A percentile compares a stretch with the other conserved stretches of the same genome.
Evolutionary conservation across 2,797 vertebrate species (phyloP).

Genomic region (Argya squamiceps): DNA sequence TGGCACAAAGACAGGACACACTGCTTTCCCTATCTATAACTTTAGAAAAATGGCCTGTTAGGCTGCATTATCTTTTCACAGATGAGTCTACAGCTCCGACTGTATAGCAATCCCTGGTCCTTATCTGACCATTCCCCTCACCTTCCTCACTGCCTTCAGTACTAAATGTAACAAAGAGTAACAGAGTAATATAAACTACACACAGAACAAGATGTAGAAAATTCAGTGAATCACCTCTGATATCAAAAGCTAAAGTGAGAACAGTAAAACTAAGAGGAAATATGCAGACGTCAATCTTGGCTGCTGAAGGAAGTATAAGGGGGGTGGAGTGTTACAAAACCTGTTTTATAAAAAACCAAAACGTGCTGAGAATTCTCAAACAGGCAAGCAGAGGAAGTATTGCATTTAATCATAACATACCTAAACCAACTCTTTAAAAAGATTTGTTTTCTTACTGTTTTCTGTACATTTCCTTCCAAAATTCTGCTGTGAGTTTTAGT

Average conservation of each 20-base stretch:
- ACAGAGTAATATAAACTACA: background rate
- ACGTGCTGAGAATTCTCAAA: background rate
- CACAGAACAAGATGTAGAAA: background rate
- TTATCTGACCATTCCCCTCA: background rate
- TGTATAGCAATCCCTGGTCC: background rate
- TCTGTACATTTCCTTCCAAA: background rate
- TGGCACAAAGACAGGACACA: background rate
- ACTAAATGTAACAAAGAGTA: background rate
- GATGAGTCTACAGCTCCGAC: background rate
- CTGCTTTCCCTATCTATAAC: background rate
- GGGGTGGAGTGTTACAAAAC: background rate
- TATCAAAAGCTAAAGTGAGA: background rate
- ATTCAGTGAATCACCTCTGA: background rate
- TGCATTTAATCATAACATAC: background rate
- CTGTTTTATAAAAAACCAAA: background rate
- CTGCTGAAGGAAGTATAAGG: background rate
- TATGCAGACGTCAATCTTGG: background rate
- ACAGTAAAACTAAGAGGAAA: background rate
- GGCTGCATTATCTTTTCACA: background rate
- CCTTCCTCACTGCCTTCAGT: background rate
- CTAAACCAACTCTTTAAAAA: background rate
- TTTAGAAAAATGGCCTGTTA: background rate
- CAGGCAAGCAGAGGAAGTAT: background rate
- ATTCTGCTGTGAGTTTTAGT: background rate
- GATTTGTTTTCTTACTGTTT: background rate